Percentiles rank a stretch among this genome's conserved stretches.
Conservation (phyloP, 1,140 invertebrate species). For the Apis cerana region DNA sequence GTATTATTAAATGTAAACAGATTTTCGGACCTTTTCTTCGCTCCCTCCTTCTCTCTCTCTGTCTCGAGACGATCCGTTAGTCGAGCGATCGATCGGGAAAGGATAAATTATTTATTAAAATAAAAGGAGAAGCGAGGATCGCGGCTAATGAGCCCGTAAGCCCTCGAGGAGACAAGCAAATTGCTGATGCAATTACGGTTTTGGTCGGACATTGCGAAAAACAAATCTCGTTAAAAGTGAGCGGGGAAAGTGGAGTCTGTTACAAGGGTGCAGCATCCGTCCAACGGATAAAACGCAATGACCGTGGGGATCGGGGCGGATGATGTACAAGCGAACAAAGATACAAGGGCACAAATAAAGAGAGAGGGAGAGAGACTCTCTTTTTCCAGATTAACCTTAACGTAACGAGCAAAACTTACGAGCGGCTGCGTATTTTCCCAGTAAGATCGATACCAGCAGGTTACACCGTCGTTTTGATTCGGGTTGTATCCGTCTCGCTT, state of each 20-base stretch:
- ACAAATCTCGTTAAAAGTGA: slow-evolving; percentile 51
- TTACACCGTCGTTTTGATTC: slow-evolving; percentile 20
- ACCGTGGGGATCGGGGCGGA: neutral
- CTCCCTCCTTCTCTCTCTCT: neutral
- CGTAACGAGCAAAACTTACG: slow-evolving; percentile 27
- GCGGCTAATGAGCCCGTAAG: slow-evolving; percentile 35
- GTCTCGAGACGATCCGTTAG: neutral
- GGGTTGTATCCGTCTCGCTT: slow-evolving; percentile 8
- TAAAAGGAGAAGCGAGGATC: neutral
- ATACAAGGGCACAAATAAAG: slow-evolving; percentile 29
- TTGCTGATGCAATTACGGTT: slow-evolving; percentile 26
- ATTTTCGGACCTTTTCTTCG: neutral
- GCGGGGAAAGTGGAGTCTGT: slow-evolving; percentile 27
- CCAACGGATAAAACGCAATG: slow-evolving; percentile 14
- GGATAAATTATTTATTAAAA: slow-evolving; percentile 1
- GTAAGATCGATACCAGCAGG: slow-evolving; percentile 34
- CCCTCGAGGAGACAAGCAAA: slow-evolving; percentile 31
- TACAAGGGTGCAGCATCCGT: neutral
- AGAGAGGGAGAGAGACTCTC: neutral
- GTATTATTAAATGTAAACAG: slow-evolving; percentile 40
- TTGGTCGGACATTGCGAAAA: neutral
- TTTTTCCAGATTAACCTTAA: slow-evolving; percentile 41
- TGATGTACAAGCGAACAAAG: slow-evolving; percentile 15
- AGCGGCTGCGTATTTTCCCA: neutral
- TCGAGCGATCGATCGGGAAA: neutral